phyloP scores from a whole-genome alignment of 2,888 invertebrate genomes.

The Chalcosyrphus nemorum region DNA sequence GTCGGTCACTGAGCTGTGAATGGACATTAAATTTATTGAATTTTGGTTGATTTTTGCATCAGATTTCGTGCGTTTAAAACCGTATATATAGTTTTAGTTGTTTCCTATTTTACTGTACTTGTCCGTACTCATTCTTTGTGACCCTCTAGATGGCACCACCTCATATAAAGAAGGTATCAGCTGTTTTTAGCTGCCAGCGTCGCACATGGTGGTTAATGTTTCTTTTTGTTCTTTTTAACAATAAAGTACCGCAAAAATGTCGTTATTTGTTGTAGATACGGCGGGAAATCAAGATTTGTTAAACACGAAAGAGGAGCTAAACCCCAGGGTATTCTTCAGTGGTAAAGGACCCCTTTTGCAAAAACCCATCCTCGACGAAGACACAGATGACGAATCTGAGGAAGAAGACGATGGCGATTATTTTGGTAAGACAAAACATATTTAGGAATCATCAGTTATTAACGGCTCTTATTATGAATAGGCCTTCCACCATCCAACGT shows the following conservation, averaged over 20 bases:
- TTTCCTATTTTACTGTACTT: not conserved
- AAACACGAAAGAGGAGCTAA: not conserved
- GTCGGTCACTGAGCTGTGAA: no score
- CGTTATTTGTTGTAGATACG: slow-evolving; percentile 78
- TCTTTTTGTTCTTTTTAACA: not conserved
- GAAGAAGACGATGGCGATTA: slow-evolving; percentile 75
- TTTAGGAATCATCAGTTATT: not conserved
- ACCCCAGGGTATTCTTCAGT: not conserved
- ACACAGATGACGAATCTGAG: slow-evolving; percentile 58
- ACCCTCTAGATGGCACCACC: not conserved
- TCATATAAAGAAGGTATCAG: not conserved
- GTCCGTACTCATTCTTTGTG: not conserved
- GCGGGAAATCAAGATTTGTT: slow-evolving; percentile 77
- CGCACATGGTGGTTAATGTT: not conserved
- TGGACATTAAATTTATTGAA: no score
- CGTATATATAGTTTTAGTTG: no score
- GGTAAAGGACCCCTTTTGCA: slow-evolving; percentile 18
- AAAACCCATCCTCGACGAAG: slow-evolving; percentile 41
- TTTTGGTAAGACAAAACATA: slow-evolving; percentile 28
- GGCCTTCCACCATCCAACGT: slow-evolving; percentile 75
- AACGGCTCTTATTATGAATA: slow-evolving; percentile 59
- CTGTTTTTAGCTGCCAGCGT: not conserved
- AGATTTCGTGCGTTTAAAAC: no score
- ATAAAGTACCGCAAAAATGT: slow-evolving; percentile 74
- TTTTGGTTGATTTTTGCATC: no score